A percentile compares a stretch with the other conserved stretches of the same genome.
Evolutionary conservation across 2,888 invertebrate genomes (phyloP).

Genomic region (Cheilosia pagana): DNA sequence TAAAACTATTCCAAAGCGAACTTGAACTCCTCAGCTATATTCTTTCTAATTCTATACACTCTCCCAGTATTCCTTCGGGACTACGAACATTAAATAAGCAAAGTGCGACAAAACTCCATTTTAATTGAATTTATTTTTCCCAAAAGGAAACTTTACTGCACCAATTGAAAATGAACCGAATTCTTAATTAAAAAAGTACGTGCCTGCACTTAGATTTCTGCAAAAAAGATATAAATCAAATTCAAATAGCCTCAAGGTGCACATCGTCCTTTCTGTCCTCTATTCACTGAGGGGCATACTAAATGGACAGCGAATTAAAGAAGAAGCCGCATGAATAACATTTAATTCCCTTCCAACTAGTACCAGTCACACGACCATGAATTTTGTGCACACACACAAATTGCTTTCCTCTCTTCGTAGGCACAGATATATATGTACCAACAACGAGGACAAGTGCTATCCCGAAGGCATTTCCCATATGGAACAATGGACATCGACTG

Average conservation of each 20-base stretch:
- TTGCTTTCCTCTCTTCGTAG: background rate
- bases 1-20: no score
- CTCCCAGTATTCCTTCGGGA: no score
- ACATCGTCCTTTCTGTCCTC: background rate
- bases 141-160: background rate
- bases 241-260: background rate
- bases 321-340: slow-evolving; percentile 3
- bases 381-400: background rate
- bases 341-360: background rate
- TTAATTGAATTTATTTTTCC: background rate
- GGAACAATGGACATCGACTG: background rate
- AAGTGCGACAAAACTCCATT: no score
- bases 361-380: background rate
- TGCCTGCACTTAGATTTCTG: background rate
- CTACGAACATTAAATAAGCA: no score
- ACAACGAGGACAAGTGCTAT: background rate
- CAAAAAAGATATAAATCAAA: background rate
- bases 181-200: background rate
- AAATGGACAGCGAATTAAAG: background rate
- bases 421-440: background rate
- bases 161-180: background rate
- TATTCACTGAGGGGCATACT: background rate
- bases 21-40: no score
- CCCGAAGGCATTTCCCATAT: background rate
- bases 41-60: no score